Evolutionary conservation across 1,140 invertebrate species (phyloP).

Genomic region (Cherax quadricarinatus): DNA sequence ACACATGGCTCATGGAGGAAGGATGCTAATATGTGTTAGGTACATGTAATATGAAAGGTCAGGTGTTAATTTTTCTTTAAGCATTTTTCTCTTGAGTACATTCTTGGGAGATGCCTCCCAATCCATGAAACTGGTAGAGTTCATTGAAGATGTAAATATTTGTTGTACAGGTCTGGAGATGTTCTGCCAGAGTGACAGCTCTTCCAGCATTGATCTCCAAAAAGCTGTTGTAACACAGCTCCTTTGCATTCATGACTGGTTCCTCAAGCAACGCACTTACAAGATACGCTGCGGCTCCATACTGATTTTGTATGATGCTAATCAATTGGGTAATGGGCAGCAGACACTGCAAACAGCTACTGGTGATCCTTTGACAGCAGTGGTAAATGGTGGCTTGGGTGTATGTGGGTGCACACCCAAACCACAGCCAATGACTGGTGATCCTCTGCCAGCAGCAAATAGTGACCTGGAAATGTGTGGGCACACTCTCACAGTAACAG

Average conservation of each 20-base stretch:
- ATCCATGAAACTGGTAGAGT: too few species aligned
- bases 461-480: neutral
- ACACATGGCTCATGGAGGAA: too few species aligned
- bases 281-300: slow-evolving; percentile 43
- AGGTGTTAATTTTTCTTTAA: too few species aligned
- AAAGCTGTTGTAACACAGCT: slow-evolving; percentile 9
- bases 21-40: too few species aligned
- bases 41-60: too few species aligned
- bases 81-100: too few species aligned
- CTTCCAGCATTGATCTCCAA: neutral
- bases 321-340: neutral
- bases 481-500: slow-evolving; percentile 6
- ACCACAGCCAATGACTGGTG: neutral
- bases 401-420: neutral
- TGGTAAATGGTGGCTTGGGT: neutral
- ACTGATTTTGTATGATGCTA: slow-evolving; percentile 47
- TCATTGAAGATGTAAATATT: neutral
- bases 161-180: slow-evolving; percentile 26
- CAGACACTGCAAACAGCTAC: neutral
- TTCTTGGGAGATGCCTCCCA: too few species aligned
- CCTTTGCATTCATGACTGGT: slow-evolving; percentile 27
- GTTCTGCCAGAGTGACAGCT: neutral
- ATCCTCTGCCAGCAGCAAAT: neutral
- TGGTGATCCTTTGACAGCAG: neutral
- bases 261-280: slow-evolving; percentile 34